Evolutionary conservation across 2,797 vertebrate genomes (phyloP).

Genomic region (Melanotaenia parkinsoni): DNA sequence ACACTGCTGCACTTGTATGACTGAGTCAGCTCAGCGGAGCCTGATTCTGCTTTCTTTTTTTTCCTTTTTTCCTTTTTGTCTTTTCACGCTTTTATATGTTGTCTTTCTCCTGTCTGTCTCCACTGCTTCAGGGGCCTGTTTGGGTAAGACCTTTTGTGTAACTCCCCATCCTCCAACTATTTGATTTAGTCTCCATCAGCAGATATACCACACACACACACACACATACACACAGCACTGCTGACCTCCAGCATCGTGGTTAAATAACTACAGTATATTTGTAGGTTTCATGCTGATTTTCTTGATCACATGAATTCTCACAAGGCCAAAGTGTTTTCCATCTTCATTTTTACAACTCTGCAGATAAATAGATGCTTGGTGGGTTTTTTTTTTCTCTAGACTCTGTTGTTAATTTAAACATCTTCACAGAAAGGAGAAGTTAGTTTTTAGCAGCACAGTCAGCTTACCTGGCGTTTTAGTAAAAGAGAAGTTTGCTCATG

Average conservation of each 20-base stretch:
- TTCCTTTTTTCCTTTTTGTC: slow-evolving; percentile 37
- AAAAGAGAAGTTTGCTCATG: too few relatives aligned
- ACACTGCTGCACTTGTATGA: slow-evolving; percentile 18
- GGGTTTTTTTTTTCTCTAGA: too few relatives aligned
- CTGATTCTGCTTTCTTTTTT: slow-evolving; percentile 33
- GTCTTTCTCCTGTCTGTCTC: slow-evolving; percentile 81
- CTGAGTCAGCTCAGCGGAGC: slow-evolving; percentile 27
- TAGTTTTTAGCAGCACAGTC: too few relatives aligned
- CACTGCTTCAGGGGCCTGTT: slow-evolving; percentile 89
- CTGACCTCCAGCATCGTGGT: slow-evolving; percentile 53
- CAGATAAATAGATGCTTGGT: too few relatives aligned
- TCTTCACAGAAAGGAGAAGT: background rate
- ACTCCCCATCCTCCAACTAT: slow-evolving; percentile 46
- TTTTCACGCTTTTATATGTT: slow-evolving; percentile 66
- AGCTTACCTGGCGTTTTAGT: too few relatives aligned
- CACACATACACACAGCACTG: slow-evolving; percentile 18
- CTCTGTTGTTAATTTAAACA: background rate
- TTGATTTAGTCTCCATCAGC: slow-evolving; percentile 49
- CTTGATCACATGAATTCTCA: background rate
- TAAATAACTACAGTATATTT: slow-evolving; percentile 20
- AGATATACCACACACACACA: slow-evolving; percentile 27
- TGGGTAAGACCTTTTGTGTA: slow-evolving; percentile 85
- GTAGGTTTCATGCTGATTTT: slow-evolving; percentile 37
- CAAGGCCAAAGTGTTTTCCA: slow-evolving; percentile 8
- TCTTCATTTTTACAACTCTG: too few relatives aligned